Conservation (phyloP, 2,888 invertebrate genomes). For the Achlya flavicornis region DNA sequence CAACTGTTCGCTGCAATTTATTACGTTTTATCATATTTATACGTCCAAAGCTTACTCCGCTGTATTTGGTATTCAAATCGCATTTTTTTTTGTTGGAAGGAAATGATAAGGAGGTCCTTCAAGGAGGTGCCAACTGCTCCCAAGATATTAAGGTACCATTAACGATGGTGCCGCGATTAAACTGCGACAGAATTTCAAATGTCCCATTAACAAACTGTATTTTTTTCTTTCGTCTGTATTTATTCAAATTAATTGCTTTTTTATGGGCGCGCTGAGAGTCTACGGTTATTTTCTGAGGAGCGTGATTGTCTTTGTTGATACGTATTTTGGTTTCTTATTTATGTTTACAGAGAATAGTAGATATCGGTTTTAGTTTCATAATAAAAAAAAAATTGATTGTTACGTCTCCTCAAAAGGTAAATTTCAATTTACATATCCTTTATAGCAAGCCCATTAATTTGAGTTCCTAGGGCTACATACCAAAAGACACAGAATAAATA, state of each 20-base stretch:
- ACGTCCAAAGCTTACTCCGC: slow-evolving; percentile 11
- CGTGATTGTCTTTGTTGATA: slow-evolving; percentile 16
- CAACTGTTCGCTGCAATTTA: neutral
- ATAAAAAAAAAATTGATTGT: too few relatives aligned
- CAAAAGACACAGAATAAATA: too few relatives aligned
- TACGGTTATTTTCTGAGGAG: slow-evolving; percentile 39
- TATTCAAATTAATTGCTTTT: slow-evolving; percentile 78
- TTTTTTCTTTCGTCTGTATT: slow-evolving; percentile 50
- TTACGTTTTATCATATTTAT: slow-evolving; percentile 9
- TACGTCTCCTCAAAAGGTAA: too few relatives aligned
- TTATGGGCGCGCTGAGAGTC: slow-evolving; percentile 56
- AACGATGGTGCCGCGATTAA: slow-evolving; percentile 61
- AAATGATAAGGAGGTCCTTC: slow-evolving; percentile 55
- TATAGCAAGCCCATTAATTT: too few relatives aligned
- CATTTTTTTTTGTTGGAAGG: slow-evolving; percentile 29
- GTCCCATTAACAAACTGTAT: slow-evolving; percentile 58
- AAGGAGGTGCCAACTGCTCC: slow-evolving; percentile 60
- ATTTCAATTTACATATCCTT: too few relatives aligned
- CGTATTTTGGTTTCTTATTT: slow-evolving; percentile 20
- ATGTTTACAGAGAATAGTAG: neutral
- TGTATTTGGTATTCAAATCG: slow-evolving; percentile 61
- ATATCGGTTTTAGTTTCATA: too few relatives aligned
- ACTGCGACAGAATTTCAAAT: slow-evolving; percentile 69
- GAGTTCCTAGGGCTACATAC: too few relatives aligned
- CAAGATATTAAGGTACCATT: slow-evolving; percentile 67